Percentiles rank a stretch among this genome's conserved stretches.
phyloP scores from a whole-genome alignment of 1,140 invertebrate genomes.

The Lethrus apterus region DNA sequence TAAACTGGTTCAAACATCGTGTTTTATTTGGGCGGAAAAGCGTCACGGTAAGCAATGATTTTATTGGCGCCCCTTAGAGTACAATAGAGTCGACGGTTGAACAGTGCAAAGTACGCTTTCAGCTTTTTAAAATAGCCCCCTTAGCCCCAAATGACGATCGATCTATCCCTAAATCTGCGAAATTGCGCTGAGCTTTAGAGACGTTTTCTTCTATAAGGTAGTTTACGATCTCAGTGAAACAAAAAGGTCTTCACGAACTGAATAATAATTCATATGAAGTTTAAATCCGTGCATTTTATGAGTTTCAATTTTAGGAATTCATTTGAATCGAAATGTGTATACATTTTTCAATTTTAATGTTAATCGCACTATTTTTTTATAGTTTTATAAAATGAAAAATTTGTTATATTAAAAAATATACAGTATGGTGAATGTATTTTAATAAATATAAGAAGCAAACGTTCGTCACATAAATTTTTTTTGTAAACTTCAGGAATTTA shows the following conservation, averaged over 20 bases:
- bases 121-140: constrained; percentile 40
- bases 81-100: constrained; percentile 30
- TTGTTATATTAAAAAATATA: too few relatives aligned
- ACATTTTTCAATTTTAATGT: too few relatives aligned
- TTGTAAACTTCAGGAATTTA: too few relatives aligned
- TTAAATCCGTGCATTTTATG: too few relatives aligned
- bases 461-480: too few relatives aligned
- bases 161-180: constrained; percentile 38
- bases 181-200: constrained; percentile 35
- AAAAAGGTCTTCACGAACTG: constrained; percentile 5
- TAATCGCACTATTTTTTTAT: too few relatives aligned
- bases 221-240: constrained; percentile 17
- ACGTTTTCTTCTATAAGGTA: constrained; percentile 15
- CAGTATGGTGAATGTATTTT: too few relatives aligned
- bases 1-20: constrained; percentile 6
- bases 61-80: constrained; percentile 34
- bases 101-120: constrained; percentile 38
- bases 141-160: constrained; percentile 40
- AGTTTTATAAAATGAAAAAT: too few relatives aligned
- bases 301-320: too few relatives aligned
- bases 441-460: too few relatives aligned
- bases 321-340: too few relatives aligned
- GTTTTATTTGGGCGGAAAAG: constrained; percentile 9
- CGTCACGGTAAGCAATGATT: constrained; percentile 28
- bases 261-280: constrained; percentile 10